Base-by-base conservation (phyloP, 1,140 invertebrate species). In the Orchesella cincta region DNA sequence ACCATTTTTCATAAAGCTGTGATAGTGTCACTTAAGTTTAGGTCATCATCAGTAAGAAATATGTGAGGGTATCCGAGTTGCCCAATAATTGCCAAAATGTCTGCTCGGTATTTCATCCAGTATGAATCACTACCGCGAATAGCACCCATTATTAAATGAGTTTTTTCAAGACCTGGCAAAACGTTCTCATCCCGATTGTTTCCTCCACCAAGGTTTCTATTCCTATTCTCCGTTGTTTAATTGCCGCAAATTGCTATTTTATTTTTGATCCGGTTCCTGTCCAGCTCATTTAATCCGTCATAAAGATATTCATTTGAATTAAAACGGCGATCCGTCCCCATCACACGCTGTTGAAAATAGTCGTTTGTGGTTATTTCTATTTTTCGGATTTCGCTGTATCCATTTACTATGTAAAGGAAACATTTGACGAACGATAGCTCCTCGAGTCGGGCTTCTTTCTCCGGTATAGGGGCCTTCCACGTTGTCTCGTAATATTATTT, bases 11-110 rank as follows among this genome's bases (percentile, higher is more conserved):
- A 73, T 26, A 73, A 23, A 5, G 71, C 71, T 8, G 18, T 73
- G 3, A 73, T 8, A 2, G 39, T n/a, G 18, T 36, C 34, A 20
- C 23, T 73, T 39, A 18, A 39, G 23, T 51, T 51, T 2, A 73
- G 23, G 26, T 73, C 71, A 23, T 73, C 71, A 46, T 73, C 36
- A 29, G 71, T 73, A 29, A 73, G 26, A 26, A 73, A 73, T 34
- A 73, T 39, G n/a, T 34, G 36, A 8, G 71, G 71, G 16, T 12
- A 2, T 5, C 71, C 71, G 2, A 36, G 18, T 1, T 29, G 5
- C 28, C 23, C 28, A n/a, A 73, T 46, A 14, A 73, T 39, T n/a
- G 33, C 71, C 14, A 73, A 5, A 8, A 73, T 2, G 26, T 73
- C 71, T 12, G 33, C 71, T 2, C 8, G 5, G 39, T 73, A 39